These are phyloP conservation scores for Suillia variegata DNA, from an alignment of 2,888 invertebrate genomes.

Conservation along the genomic window DNA sequence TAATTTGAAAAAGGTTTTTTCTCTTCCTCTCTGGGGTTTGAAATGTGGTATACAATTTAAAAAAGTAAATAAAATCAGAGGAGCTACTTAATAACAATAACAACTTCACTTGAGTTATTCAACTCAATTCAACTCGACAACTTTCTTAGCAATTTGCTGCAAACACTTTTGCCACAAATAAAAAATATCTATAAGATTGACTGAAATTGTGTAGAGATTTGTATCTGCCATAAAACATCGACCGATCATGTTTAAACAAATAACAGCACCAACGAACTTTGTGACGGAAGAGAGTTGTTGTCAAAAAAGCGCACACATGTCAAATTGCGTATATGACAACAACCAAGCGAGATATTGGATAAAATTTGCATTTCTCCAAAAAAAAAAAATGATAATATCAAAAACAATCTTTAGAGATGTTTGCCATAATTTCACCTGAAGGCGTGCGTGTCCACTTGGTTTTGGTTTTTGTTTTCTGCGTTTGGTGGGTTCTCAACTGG, in stretches of 20 bases:
- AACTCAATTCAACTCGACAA: not conserved
- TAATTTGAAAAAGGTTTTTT: not conserved
- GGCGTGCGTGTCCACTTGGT: not conserved
- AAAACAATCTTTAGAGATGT: not conserved
- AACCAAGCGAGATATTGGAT: not conserved
- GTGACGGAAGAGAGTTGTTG: not conserved
- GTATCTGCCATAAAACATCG: not conserved
- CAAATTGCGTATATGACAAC: not conserved
- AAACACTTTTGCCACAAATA: not conserved
- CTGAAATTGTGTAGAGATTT: not conserved
- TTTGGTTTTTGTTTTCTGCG: not conserved
- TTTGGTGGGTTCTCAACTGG: not conserved
- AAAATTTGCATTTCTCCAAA: conserved; percentile 3
- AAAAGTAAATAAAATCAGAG: too few species aligned
- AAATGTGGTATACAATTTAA: too few species aligned
- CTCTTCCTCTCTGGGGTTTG: not conserved
- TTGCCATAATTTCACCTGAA: not conserved
- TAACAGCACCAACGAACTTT: not conserved
- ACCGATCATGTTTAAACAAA: too few species aligned
- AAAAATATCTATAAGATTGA: not conserved
- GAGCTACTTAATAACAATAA: too few species aligned
- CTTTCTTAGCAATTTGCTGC: not conserved
- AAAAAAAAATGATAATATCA: too few species aligned
- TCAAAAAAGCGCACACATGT: not conserved
- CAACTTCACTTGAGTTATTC: too few species aligned